Conservation (phyloP, 2,797 vertebrate genomes). For the Stomatorhinus walkeri region DNA sequence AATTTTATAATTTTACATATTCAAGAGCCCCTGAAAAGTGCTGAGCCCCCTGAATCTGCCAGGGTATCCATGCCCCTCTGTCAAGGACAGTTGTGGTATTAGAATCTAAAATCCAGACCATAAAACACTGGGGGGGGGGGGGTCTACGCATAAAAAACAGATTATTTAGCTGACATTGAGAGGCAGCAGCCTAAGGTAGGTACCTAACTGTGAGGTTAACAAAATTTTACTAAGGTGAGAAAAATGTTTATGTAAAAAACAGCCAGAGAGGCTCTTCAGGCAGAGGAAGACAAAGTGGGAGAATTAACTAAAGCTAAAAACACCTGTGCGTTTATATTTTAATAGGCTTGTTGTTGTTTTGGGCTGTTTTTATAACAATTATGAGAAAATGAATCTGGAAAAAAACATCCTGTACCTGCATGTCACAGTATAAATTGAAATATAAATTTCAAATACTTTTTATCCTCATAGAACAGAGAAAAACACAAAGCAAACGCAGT, state of each 20-base stretch:
- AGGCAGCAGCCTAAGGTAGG: not conserved
- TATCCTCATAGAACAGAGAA: not conserved
- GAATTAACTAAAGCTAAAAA: not conserved
- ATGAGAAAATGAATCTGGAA: not conserved
- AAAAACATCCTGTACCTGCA: not conserved
- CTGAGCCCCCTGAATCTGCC: not conserved
- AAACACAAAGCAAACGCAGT: not conserved
- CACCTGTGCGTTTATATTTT: not conserved
- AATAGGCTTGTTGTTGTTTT: not conserved
- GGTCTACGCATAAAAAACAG: not conserved
- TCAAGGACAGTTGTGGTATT: not conserved
- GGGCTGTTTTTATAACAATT: not conserved
- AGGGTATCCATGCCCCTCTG: not conserved
- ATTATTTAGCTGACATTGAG: not conserved
- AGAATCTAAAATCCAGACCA: not conserved
- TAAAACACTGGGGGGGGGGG: not conserved
- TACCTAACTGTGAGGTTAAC: not conserved
- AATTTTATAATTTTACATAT: not conserved
- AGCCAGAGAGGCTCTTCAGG: not conserved
- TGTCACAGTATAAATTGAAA: not conserved
- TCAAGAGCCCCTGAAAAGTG: not conserved
- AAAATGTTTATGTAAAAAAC: not conserved
- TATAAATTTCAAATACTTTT: not conserved
- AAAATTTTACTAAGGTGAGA: not conserved
- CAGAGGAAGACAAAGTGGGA: not conserved